Conservation (phyloP, 2,113 vertebrate species). For the Microtus ochrogaster region DNA sequence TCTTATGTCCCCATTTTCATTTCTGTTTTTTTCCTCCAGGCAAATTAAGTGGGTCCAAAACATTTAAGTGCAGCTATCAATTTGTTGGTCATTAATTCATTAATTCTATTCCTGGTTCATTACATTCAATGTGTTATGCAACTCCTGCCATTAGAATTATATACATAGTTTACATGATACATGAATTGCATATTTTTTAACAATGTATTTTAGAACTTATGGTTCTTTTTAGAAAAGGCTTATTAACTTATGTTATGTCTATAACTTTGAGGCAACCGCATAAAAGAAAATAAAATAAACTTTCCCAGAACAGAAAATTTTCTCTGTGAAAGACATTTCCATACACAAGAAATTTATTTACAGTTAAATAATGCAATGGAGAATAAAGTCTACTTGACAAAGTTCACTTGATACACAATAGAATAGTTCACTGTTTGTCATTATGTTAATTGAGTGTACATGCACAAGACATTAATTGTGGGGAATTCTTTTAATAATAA, state of each 20-base stretch:
- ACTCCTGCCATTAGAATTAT: neutral
- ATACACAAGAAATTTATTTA: neutral
- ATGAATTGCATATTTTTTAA: neutral
- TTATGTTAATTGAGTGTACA: neutral
- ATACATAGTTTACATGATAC: neutral
- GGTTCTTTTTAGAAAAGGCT: neutral
- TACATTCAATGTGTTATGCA: neutral
- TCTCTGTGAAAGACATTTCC: neutral
- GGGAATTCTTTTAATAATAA: neutral
- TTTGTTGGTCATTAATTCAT: neutral
- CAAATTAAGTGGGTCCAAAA: neutral
- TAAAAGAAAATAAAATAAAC: neutral
- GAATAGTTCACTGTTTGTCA: neutral
- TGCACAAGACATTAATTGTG: neutral
- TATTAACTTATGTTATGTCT: neutral
- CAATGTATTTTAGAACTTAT: neutral
- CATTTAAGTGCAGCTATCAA: neutral
- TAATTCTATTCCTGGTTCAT: neutral
- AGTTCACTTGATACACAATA: constrained; percentile 4
- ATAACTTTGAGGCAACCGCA: neutral
- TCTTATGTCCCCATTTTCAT: too few relatives aligned
- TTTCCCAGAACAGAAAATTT: too few relatives aligned
- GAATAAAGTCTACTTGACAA: neutral
- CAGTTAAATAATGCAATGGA: neutral
- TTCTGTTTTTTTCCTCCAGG: neutral